Percentiles rank a stretch among this genome's conserved stretches.
Conservation (phyloP, 2,113 vertebrate genomes). For the Xenopus tropicalis region DNA sequence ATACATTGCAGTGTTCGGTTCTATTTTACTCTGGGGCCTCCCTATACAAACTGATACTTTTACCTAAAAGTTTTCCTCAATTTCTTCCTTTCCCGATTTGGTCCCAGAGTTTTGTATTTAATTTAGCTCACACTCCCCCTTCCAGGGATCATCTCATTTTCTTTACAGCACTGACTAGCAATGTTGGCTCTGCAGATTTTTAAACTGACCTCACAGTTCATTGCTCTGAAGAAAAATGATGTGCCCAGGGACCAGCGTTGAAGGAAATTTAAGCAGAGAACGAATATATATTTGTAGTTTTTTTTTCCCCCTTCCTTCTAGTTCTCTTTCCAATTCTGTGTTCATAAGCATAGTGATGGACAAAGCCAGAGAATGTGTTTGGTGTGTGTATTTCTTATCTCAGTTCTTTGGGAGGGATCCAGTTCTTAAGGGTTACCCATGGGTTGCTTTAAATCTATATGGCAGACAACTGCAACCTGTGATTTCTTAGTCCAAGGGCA, state of each 20-base stretch:
- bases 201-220: constrained; percentile 31
- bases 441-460: no score
- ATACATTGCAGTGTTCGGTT: not conserved
- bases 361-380: no score
- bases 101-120: constrained; percentile 13
- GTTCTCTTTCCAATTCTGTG: not conserved
- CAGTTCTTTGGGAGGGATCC: no score
- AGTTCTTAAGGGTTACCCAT: no score
- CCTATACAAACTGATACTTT: constrained; percentile 3
- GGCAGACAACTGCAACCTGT: no score
- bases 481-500: no score
- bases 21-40: not conserved
- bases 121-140: constrained; percentile 15
- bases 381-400: no score
- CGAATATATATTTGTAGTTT: not conserved
- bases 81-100: constrained; percentile 1
- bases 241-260: constrained; percentile 28
- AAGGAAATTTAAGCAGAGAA: constrained; percentile 14
- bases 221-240: constrained; percentile 29
- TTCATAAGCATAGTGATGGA: not conserved
- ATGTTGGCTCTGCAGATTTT: constrained; percentile 32
- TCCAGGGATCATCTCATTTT: constrained; percentile 19
- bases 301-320: no score
- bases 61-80: not conserved
- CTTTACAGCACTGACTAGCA: constrained; percentile 27